Evolutionary conservation across 2,113 vertebrate species (phyloP).

Genomic region (Brachypodius melanocephalos): DNA sequence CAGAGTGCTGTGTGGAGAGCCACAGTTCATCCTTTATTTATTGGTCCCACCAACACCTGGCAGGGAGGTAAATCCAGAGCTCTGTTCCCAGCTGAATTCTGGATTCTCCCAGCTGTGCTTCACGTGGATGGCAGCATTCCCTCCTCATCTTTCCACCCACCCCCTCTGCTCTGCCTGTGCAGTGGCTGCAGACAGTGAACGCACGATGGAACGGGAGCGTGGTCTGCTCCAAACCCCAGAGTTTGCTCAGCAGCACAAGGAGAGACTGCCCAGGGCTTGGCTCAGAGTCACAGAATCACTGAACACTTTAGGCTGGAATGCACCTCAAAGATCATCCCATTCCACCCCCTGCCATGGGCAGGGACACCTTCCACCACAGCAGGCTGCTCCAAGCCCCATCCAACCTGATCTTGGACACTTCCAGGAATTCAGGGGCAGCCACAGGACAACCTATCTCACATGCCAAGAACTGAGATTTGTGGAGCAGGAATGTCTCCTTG

Average conservation of each 20-base stretch:
- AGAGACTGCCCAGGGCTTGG: not conserved
- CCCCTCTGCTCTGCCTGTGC: not conserved
- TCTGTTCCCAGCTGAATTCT: not conserved
- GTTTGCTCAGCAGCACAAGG: not conserved
- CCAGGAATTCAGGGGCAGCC: not conserved
- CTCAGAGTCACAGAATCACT: not conserved
- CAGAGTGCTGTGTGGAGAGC: not conserved
- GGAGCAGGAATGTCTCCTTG: not conserved
- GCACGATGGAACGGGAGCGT: accelerated
- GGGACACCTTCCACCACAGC: not conserved
- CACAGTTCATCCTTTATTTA: accelerated
- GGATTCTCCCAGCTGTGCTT: not conserved
- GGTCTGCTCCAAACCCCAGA: not conserved
- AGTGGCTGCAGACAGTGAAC: accelerated
- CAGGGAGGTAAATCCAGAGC: not conserved
- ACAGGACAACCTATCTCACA: not conserved
- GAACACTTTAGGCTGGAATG: not conserved
- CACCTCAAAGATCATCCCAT: too few species aligned
- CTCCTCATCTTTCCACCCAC: not conserved
- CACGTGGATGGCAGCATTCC: not conserved
- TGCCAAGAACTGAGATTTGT: not conserved
- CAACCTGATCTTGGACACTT: accelerated
- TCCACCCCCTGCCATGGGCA: not conserved
- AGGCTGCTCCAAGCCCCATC: not conserved
- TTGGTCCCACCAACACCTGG: not conserved